Evolutionary conservation across 2,888 invertebrate species (phyloP).

Genomic region (Spisula subtruncata): DNA sequence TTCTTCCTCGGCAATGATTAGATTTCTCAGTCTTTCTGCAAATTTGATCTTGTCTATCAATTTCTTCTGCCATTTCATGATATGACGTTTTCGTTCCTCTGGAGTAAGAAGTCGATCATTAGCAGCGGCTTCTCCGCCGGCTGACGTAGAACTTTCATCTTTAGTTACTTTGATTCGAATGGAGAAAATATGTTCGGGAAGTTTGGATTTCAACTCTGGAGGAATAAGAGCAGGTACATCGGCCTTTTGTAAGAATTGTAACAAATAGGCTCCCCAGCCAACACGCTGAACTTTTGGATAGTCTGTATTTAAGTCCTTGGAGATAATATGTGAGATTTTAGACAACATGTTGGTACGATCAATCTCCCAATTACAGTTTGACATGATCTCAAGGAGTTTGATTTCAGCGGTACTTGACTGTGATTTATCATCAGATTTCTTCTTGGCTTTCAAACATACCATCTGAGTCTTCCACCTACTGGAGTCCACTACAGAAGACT

Average conservation of each 20-base stretch:
- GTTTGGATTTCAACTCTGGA: slow-evolving; percentile 76
- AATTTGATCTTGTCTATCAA: slow-evolving; percentile 72
- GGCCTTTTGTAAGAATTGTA: slow-evolving; percentile 82
- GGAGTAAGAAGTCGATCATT: slow-evolving; percentile 20
- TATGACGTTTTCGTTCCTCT: slow-evolving; percentile 56
- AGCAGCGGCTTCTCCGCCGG: slow-evolving; percentile 1
- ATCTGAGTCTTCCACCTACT: slow-evolving; percentile 81
- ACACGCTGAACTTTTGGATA: slow-evolving; percentile 51
- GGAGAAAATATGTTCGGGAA: slow-evolving; percentile 81
- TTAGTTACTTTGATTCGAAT: slow-evolving; percentile 79
- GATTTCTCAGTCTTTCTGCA: slow-evolving; percentile 68
- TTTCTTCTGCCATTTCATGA: slow-evolving; percentile 60
- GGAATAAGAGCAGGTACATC: slow-evolving; percentile 81
- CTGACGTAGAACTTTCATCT: slow-evolving; percentile 23
- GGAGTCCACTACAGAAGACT: background rate
- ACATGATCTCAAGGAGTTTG: slow-evolving; percentile 84
- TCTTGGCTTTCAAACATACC: slow-evolving; percentile 82
- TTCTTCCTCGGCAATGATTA: slow-evolving; percentile 61
- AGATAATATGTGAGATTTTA: slow-evolving; percentile 79
- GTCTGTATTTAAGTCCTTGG: slow-evolving; percentile 68
- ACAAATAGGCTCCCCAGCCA: slow-evolving; percentile 74
- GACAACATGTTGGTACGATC: slow-evolving; percentile 81
- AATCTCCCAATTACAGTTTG: slow-evolving; percentile 84
- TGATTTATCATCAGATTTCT: slow-evolving; percentile 66
- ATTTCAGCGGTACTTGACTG: slow-evolving; percentile 66